Percentiles rank a stretch among this genome's conserved stretches.
Evolutionary conservation across 2,797 vertebrate species (phyloP).

Genomic region (Diplodus sargus): DNA sequence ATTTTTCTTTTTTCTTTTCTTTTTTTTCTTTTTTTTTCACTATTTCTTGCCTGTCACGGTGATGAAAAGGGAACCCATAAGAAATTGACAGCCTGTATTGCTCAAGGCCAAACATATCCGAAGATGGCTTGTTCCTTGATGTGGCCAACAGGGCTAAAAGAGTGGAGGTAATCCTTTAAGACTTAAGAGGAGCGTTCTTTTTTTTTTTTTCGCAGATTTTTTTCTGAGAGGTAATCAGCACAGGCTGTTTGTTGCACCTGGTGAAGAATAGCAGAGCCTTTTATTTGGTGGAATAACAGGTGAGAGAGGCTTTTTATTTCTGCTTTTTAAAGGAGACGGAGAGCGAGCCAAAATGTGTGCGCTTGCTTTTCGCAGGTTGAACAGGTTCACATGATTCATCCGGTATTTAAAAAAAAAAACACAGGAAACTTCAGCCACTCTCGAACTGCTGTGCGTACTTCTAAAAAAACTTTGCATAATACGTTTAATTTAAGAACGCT

Average conservation of each 20-base stretch:
- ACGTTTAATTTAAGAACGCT: constrained; percentile 44
- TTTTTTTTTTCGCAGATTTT: constrained; percentile 22
- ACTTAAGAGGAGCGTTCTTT: neutral
- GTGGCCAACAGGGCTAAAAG: constrained; percentile 53
- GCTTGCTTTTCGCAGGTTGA: constrained; percentile 12
- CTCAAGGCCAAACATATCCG: constrained; percentile 74
- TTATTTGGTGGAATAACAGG: constrained; percentile 26
- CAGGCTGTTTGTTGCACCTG: constrained; percentile 11
- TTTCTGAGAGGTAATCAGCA: constrained; percentile 41
- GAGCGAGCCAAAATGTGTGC: neutral
- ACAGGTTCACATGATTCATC: constrained; percentile 20
- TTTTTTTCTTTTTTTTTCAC: constrained; percentile 13
- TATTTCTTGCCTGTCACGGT: constrained; percentile 68
- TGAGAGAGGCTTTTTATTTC: constrained; percentile 8
- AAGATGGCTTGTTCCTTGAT: constrained; percentile 65
- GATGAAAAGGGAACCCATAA: constrained; percentile 72
- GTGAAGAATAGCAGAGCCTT: constrained; percentile 4
- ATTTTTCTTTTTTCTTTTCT: constrained; percentile 16
- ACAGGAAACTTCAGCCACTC: constrained; percentile 15
- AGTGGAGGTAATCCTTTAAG: constrained; percentile 51
- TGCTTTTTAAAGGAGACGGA: constrained; percentile 7
- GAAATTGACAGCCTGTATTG: constrained; percentile 73
- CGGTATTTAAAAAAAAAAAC: neutral
- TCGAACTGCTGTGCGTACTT: constrained; percentile 10
- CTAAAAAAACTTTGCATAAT: neutral